Conservation (phyloP, 2,113 vertebrate species). For the Sula dactylatra region DNA sequence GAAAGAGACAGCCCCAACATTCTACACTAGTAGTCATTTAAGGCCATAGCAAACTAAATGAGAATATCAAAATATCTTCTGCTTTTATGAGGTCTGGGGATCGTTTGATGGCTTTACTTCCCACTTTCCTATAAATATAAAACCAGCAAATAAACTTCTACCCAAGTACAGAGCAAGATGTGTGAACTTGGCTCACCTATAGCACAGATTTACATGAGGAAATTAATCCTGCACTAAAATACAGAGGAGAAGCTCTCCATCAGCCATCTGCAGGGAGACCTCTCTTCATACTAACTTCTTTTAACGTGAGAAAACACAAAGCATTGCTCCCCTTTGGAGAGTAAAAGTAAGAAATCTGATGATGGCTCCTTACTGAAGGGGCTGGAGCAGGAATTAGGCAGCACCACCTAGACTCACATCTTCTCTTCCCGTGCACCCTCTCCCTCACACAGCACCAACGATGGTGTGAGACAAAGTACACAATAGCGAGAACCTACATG, state of each 20-base stretch:
- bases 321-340: neutral
- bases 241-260: neutral
- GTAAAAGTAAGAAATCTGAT: neutral
- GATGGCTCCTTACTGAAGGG: neutral
- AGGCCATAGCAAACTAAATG: neutral
- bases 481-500: neutral
- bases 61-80: neutral
- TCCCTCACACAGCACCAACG: accelerated
- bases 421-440: neutral
- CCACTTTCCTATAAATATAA: neutral
- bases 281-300: neutral
- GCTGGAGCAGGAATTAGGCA: neutral
- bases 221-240: neutral
- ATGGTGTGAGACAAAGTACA: neutral
- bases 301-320: neutral
- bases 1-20: neutral
- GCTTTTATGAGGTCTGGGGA: neutral
- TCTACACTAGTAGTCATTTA: neutral
- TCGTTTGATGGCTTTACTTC: neutral
- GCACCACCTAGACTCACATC: neutral
- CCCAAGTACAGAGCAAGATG: neutral
- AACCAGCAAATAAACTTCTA: neutral
- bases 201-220: neutral
- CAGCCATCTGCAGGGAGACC: neutral
- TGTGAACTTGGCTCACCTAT: neutral